Base-by-base conservation (phyloP, 2,113 vertebrate genomes). In the Sinocyclocheilus grahami region DNA sequence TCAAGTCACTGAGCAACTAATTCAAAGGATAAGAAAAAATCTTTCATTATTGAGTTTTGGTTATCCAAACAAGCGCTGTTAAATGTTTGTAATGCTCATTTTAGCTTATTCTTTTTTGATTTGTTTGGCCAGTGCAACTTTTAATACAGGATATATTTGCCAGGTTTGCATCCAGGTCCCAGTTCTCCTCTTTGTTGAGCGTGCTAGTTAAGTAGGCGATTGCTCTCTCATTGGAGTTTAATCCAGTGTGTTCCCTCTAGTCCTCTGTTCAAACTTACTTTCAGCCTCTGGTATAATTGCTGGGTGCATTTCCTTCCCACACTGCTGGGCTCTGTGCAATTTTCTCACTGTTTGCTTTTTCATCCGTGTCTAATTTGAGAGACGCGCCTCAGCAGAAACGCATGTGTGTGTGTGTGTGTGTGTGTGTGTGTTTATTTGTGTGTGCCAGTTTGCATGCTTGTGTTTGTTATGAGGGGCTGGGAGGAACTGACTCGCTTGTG, bases 291-390 rank as follows among this genome's bases (percentile, higher is more conserved):
- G 87, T 82, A 78, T 87, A 84, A 85, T 85, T 84, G 82, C 79
- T 87, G 63, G 62, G 46, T 90, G 82, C 42, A 85, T 75, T 86
- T 74, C 65, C 81, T 81, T 82, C 71, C 53, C 79, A 81, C 83
- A 78, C 77, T 84, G 72, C 74, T 77, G 78, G 71, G 74, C 82
- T 88, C 86, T 63, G 27, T 82, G 69, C 85, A 87, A 67, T 85
- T 87, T 88, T 86, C 89, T 86, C 71, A 82, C 87, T 88, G 87
- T 82, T 88, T 87, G 85, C 69, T 81, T 88, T 85, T 90, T 88
- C 85, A 82, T 86, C 84, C 81, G 77, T 86, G 82, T 88, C 89
- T 87, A 87, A 88, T 88, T 88, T 90, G 82, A 90, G 86, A 88
- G 89, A 88, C 75, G 51, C 71, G 79, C 63, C 85, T 88, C 78